Percentiles rank a stretch among this genome's conserved stretches.
phyloP scores from a whole-genome alignment of 2,888 invertebrate species.

The Sminthurinus aureus region DNA sequence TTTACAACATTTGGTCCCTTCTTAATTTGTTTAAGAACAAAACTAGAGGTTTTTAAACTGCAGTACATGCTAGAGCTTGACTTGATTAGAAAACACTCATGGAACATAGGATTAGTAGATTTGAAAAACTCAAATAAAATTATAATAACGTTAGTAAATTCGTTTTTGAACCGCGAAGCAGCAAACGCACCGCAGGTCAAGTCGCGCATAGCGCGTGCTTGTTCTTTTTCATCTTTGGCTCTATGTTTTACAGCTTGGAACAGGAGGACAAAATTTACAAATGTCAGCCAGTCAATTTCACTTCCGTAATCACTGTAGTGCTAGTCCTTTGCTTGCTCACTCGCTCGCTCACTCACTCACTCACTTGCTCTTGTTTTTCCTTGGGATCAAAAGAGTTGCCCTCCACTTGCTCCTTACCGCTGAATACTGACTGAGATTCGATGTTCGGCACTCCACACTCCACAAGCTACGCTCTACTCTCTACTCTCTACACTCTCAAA shows the following conservation, averaged over 20 bases:
- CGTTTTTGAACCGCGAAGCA: no score
- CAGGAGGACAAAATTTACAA: neutral
- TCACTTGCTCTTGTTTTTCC: neutral
- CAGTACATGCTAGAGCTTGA: no score
- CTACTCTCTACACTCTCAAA: neutral
- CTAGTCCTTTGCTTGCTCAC: neutral
- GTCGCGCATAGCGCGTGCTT: neutral
- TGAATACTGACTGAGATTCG: neutral
- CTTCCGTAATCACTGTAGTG: neutral
- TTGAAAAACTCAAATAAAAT: neutral
- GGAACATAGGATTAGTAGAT: no score
- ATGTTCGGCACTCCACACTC: neutral
- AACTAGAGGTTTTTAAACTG: no score
- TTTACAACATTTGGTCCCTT: no score
- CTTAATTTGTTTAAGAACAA: no score
- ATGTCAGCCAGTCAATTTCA: neutral
- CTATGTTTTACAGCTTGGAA: neutral
- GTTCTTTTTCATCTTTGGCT: no score
- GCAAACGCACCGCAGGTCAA: no score
- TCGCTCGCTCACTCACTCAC: neutral
- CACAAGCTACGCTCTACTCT: neutral
- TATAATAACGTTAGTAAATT: neutral
- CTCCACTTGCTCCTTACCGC: conserved; percentile 7
- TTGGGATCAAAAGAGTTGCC: neutral
- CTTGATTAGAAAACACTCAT: no score